Evolutionary conservation across 35 echinoderm and acorn worm species (phyloP).

Genomic region (Patiria miniata): DNA sequence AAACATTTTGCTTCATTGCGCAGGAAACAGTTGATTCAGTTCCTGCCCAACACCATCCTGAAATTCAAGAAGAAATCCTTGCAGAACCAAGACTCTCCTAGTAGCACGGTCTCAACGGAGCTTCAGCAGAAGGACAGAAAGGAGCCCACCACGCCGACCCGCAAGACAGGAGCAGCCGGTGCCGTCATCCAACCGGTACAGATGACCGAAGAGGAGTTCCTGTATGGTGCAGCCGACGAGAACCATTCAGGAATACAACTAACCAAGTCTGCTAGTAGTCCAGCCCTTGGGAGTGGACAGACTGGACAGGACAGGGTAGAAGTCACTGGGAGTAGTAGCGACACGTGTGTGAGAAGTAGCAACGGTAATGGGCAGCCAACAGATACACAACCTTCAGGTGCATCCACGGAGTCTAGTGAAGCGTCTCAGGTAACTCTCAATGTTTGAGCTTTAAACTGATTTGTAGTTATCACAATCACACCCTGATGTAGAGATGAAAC

Average conservation of each 20-base stretch:
- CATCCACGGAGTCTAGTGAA: neutral
- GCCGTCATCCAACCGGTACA: constrained; percentile 39
- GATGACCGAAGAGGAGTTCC: constrained; percentile 94
- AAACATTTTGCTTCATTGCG: too few relatives aligned
- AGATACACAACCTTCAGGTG: neutral
- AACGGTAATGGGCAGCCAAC: neutral
- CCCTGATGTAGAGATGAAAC: too few relatives aligned
- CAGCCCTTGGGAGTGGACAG: neutral
- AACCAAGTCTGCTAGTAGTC: constrained; percentile 8
- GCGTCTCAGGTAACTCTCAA: constrained; percentile 5
- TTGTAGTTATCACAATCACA: too few relatives aligned
- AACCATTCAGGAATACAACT: constrained; percentile 20
- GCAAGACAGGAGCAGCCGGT: constrained; percentile 2
- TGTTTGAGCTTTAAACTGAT: too few relatives aligned
- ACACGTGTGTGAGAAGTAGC: constrained; percentile 2
- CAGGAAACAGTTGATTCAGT: constrained; percentile 93
- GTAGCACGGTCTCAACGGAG: constrained; percentile 19
- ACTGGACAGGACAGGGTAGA: neutral
- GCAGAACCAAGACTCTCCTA: constrained; percentile 28
- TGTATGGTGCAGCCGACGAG: constrained; percentile 54
- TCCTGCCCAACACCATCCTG: constrained; percentile 82
- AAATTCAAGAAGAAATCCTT: constrained; percentile 90
- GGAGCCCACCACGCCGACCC: neutral
- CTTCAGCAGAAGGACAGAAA: neutral
- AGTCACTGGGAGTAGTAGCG: neutral